Conservation (phyloP, 2,113 vertebrate genomes). For the Lipotes vexillifer region DNA sequence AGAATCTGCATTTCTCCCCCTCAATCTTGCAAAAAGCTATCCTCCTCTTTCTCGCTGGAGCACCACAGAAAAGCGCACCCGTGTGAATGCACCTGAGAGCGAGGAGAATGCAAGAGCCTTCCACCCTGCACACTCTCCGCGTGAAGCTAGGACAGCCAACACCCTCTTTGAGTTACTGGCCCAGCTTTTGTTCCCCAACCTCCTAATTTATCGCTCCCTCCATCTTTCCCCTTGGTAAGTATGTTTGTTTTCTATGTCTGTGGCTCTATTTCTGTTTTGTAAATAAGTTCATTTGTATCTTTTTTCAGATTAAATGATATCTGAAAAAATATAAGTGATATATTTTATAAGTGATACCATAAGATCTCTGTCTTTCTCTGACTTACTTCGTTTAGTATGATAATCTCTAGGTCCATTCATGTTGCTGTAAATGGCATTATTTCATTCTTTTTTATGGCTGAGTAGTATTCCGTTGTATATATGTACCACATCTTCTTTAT, state of each 20-base stretch:
- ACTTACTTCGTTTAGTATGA: background rate
- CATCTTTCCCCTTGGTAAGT: background rate
- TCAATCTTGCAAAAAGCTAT: background rate
- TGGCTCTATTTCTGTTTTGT: background rate
- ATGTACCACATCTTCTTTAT: background rate
- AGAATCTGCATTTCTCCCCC: background rate
- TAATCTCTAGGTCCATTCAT: background rate
- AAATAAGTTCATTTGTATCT: background rate
- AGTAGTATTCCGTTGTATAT: background rate
- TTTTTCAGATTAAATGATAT: background rate
- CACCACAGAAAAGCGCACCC: background rate
- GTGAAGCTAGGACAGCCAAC: background rate
- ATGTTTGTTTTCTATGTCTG: background rate
- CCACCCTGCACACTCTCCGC: background rate
- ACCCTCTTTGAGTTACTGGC: background rate
- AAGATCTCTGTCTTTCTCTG: background rate
- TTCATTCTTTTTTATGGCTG: background rate
- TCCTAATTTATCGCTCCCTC: background rate
- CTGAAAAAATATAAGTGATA: too few species aligned
- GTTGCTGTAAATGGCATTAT: background rate
- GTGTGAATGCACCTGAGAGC: background rate
- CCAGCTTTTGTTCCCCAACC: background rate
- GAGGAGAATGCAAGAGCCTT: fast-evolving
- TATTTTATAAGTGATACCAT: background rate
- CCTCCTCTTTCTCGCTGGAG: background rate